Evolutionary conservation across 1,140 invertebrate genomes (phyloP).

Genomic region (Drosophila murphyi): DNA sequence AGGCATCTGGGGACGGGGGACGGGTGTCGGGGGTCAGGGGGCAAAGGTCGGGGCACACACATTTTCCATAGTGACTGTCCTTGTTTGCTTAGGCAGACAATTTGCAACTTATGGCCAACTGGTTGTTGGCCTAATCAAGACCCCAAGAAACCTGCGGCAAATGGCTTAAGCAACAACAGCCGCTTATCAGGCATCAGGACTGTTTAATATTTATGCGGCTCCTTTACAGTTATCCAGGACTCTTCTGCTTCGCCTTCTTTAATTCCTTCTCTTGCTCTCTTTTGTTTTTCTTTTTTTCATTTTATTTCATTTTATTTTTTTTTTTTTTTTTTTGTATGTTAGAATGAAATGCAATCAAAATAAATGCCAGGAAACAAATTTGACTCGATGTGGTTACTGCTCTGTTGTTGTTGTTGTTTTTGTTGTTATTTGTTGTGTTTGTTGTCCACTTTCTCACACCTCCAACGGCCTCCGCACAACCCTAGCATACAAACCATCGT

Average conservation of each 20-base stretch:
- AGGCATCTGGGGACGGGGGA: slow-evolving; percentile 10
- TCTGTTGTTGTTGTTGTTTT: slow-evolving; percentile 7
- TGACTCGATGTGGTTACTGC: slow-evolving; percentile 10
- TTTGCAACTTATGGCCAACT: slow-evolving; percentile 39
- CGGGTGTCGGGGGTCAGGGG: slow-evolving; percentile 2
- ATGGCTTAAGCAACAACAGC: slow-evolving; percentile 28
- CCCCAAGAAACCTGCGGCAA: slow-evolving; percentile 16
- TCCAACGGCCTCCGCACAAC: neutral
- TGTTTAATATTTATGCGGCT: slow-evolving; percentile 49
- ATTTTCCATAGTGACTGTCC: slow-evolving; percentile 12
- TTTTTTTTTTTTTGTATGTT: neutral
- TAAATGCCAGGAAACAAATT: slow-evolving; percentile 48
- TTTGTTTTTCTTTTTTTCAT: neutral
- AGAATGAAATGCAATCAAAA: slow-evolving; percentile 46
- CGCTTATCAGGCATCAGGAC: slow-evolving; percentile 41
- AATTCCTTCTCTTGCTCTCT: neutral
- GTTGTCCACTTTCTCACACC: neutral
- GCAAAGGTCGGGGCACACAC: neutral
- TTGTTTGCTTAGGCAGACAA: slow-evolving; percentile 59
- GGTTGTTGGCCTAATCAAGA: slow-evolving; percentile 41
- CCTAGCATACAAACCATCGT: too few species aligned
- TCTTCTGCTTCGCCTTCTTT: neutral
- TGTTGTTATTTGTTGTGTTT: neutral
- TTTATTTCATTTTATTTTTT: too few species aligned
- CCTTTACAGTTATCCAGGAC: slow-evolving; percentile 9